These are phyloP conservation scores for Sarcoramphus papa DNA, from an alignment of 2,797 vertebrate species.

Conservation along the genomic window DNA sequence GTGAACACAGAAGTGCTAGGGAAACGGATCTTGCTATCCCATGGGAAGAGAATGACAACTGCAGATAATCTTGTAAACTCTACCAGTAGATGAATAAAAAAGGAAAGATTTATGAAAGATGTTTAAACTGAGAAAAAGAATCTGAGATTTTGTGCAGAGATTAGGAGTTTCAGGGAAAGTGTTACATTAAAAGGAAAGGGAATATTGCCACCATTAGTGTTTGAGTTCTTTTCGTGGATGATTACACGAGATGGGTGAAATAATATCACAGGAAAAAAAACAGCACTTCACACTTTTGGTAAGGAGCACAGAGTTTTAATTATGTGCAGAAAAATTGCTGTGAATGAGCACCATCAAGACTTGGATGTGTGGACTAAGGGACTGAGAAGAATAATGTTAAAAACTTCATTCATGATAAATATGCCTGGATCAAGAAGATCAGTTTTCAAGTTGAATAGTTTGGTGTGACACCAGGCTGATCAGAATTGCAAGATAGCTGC, in stretches of 20 bases:
- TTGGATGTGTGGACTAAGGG: background rate
- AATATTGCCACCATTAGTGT: background rate
- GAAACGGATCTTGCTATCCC: background rate
- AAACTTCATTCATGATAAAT: background rate
- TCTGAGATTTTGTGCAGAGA: background rate
- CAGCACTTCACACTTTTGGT: background rate
- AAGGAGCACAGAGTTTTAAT: background rate
- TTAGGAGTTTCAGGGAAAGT: background rate
- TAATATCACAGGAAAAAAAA: background rate
- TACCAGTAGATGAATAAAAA: background rate
- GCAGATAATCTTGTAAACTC: background rate
- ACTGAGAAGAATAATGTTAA: background rate
- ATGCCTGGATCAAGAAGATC: background rate
- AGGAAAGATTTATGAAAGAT: background rate
- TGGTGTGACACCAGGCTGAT: background rate
- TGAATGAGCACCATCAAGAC: background rate
- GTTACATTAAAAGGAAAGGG: background rate
- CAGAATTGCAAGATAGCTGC: background rate
- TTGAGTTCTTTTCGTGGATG: fast-evolving
- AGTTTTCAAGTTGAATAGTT: background rate
- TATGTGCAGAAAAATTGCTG: background rate
- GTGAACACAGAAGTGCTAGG: background rate
- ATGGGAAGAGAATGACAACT: background rate
- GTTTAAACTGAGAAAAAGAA: background rate
- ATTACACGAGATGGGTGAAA: background rate